Percentiles rank a stretch among this genome's conserved stretches.
Evolutionary conservation across 2,888 invertebrate species (phyloP).

Genomic region (Hesperia comma): DNA sequence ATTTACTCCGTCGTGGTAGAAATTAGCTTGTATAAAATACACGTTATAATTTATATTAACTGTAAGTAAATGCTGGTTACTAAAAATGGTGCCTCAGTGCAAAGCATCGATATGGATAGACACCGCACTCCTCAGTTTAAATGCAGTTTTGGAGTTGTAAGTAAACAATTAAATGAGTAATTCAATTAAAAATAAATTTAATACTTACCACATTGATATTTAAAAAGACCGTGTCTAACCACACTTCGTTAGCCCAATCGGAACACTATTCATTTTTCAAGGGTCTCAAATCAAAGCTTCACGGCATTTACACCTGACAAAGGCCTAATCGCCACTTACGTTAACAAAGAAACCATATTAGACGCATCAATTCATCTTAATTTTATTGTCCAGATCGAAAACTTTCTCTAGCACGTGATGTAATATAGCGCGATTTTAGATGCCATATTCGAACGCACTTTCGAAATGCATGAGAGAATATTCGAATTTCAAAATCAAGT

Average conservation of each 20-base stretch:
- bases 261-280: conserved; percentile 21
- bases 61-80: too few relatives aligned
- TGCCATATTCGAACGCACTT: conserved; percentile 33
- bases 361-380: conserved; percentile 60
- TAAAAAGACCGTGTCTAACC: background rate
- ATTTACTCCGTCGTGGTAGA: background rate
- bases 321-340: conserved; percentile 49
- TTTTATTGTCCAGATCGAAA: conserved; percentile 47
- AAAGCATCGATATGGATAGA: too few relatives aligned
- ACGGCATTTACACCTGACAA: conserved; percentile 48
- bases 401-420: conserved; percentile 33
- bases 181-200: background rate
- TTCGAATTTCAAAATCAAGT: conserved; percentile 59
- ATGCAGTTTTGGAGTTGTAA: too few relatives aligned
- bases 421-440: conserved; percentile 41
- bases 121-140: too few relatives aligned
- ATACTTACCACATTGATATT: background rate
- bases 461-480: conserved; percentile 41
- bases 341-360: conserved; percentile 55
- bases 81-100: too few relatives aligned
- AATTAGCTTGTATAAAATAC: too few relatives aligned
- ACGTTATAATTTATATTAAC: too few relatives aligned
- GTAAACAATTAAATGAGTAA: too few relatives aligned
- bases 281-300: conserved; percentile 31
- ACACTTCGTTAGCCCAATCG: conserved; percentile 18